These are phyloP conservation scores for Macrocentrus cingulum DNA, from an alignment of 1,140 invertebrate species.

Conservation along the genomic window DNA sequence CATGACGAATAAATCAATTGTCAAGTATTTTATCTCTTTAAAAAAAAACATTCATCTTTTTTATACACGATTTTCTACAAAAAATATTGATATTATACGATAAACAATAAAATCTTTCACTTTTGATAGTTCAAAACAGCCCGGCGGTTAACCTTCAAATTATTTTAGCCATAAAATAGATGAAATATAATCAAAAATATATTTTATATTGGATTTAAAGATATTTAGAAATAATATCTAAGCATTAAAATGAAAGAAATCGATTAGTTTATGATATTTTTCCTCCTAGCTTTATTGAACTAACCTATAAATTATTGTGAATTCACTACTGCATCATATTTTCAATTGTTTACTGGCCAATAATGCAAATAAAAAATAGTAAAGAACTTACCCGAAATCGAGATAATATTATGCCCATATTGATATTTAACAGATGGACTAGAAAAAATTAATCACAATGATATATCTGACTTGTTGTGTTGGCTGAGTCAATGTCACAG, in stretches of 20 bases:
- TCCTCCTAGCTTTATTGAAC: neutral
- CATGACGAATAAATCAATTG: conserved; percentile 41
- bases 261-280: neutral
- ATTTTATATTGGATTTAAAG: neutral
- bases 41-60: too few relatives aligned
- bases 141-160: conserved; percentile 12
- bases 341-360: too few relatives aligned
- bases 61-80: too few relatives aligned
- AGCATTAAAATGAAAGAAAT: neutral
- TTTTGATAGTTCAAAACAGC: too few relatives aligned
- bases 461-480: neutral
- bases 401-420: conserved; percentile 53
- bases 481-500: conserved; percentile 2
- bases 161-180: neutral
- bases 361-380: conserved; percentile 15
- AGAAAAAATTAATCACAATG: neutral
- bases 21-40: too few relatives aligned
- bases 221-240: neutral
- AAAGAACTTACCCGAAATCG: conserved; percentile 53
- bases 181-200: neutral
- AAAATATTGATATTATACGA: too few relatives aligned
- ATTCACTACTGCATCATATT: too few relatives aligned
- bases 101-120: too few relatives aligned
- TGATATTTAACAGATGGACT: conserved; percentile 36
- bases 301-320: conserved; percentile 25